Conservation (phyloP, 2,888 invertebrate species). For the Scrobipalpa costella region DNA sequence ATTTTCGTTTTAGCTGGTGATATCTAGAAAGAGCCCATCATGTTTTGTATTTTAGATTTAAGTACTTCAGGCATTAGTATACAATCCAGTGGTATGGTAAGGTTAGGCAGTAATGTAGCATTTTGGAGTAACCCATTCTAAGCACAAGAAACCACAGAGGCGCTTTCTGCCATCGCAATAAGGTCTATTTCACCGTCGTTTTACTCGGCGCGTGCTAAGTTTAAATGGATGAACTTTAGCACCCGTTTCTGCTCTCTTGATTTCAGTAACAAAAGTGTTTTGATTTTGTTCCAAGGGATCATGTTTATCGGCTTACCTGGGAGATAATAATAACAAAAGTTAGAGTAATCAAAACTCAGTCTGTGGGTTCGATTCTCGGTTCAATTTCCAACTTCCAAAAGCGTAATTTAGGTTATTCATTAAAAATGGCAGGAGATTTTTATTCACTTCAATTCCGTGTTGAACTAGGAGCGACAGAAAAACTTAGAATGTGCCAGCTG, state of each 20-base stretch:
- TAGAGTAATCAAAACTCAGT: background rate
- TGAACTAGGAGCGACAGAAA: no score
- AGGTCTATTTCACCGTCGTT: background rate
- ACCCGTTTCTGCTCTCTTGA: background rate
- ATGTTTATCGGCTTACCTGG: background rate
- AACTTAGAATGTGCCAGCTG: no score
- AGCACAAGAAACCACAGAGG: background rate
- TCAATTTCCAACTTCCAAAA: background rate
- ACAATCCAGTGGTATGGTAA: no score
- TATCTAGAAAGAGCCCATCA: no score
- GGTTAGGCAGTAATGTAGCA: no score
- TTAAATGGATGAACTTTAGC: background rate
- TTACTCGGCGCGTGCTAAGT: background rate
- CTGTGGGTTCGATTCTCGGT: background rate
- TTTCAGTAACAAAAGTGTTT: background rate
- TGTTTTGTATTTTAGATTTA: no score
- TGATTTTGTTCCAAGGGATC: background rate
- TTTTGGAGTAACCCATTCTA: background rate
- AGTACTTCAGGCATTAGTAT: no score
- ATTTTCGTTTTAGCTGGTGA: no score
- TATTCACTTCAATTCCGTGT: no score
- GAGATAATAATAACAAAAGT: conserved; percentile 4
- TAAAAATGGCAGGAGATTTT: background rate
- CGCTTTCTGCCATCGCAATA: background rate
- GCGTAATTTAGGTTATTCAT: background rate